phyloP scores from a whole-genome alignment of 2,797 vertebrate genomes.

The Botia kubotai region DNA sequence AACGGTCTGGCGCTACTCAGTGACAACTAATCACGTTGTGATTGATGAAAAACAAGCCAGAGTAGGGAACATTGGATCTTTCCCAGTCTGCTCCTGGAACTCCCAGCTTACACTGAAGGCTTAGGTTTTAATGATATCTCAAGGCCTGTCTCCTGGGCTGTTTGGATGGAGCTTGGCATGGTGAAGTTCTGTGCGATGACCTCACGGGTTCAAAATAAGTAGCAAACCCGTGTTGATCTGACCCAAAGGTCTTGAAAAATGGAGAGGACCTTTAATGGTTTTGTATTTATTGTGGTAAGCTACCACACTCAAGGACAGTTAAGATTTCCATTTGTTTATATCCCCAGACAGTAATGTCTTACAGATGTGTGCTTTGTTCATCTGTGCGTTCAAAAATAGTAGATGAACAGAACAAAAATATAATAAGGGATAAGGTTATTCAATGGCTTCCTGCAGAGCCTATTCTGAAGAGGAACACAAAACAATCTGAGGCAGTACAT shows the following conservation, averaged over 20 bases:
- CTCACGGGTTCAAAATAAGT: constrained; percentile 52
- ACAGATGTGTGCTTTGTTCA: constrained; percentile 36
- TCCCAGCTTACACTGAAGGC: constrained; percentile 44
- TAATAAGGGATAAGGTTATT: background rate
- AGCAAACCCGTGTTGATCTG: constrained; percentile 50
- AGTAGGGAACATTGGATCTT: constrained; percentile 41
- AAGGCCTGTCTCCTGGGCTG: constrained; percentile 45
- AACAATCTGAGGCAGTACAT: background rate
- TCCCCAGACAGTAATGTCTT: constrained; percentile 32
- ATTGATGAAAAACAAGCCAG: constrained; percentile 42
- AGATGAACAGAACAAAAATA: background rate
- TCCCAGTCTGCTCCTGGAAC: constrained; percentile 38
- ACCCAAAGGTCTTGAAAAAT: constrained; percentile 41
- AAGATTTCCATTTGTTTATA: constrained; percentile 35
- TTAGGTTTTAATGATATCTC: constrained; percentile 50
- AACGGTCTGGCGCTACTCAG: constrained; percentile 16
- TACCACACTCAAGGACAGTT: constrained; percentile 15
- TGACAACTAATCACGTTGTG: constrained; percentile 40
- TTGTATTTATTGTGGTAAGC: constrained; percentile 48
- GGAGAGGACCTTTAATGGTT: constrained; percentile 24
- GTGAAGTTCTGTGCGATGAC: constrained; percentile 45
- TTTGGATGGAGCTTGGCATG: constrained; percentile 54
- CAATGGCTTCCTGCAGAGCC: background rate
- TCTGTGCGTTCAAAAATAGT: background rate
- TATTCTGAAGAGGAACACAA: background rate